These are phyloP conservation scores for Sebastes umbrosus DNA, from an alignment of 2,797 vertebrate genomes.

Conservation along the genomic window DNA sequence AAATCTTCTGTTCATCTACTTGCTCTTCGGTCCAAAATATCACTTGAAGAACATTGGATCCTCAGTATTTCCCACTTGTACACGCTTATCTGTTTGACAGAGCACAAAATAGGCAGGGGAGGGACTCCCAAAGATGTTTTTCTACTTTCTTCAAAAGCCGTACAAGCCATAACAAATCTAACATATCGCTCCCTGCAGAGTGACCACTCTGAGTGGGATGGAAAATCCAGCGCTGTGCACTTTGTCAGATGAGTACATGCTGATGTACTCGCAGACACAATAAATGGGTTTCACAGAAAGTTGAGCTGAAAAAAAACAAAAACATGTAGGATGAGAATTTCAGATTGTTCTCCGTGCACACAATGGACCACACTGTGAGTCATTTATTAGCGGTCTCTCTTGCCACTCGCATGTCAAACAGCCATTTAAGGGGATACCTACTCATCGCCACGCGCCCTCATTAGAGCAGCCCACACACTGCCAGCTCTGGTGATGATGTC, in stretches of 20 bases:
- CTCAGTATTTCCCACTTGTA: constrained; percentile 6
- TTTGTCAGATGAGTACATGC: constrained; percentile 41
- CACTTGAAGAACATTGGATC: not conserved
- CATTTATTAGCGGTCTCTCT: constrained; percentile 34
- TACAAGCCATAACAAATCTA: constrained; percentile 47
- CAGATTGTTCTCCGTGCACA: constrained; percentile 33
- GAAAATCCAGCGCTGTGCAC: constrained; percentile 50
- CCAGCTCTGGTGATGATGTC: constrained; percentile 54
- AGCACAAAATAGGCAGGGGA: not conserved
- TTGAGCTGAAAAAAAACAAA: constrained; percentile 7
- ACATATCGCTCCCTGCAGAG: constrained; percentile 61
- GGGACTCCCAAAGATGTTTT: constrained; percentile 47
- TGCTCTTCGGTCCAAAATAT: not conserved
- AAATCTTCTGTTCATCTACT: constrained; percentile 13
- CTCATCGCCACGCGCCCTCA: constrained; percentile 60
- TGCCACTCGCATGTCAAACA: constrained; percentile 47
- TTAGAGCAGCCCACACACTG: constrained; percentile 57
- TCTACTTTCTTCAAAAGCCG: constrained; percentile 25
- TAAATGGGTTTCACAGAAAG: constrained; percentile 69
- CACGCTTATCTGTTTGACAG: constrained; percentile 40
- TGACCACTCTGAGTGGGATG: constrained; percentile 49
- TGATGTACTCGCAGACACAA: constrained; percentile 45
- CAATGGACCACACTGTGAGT: constrained; percentile 65
- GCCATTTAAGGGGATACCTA: constrained; percentile 46
- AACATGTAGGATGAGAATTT: constrained; percentile 60